Percentiles rank a stretch among this genome's conserved stretches.
These are phyloP conservation scores for Glaucomys volans DNA, from an alignment of 2,113 vertebrate species.

Conservation along the genomic window DNA sequence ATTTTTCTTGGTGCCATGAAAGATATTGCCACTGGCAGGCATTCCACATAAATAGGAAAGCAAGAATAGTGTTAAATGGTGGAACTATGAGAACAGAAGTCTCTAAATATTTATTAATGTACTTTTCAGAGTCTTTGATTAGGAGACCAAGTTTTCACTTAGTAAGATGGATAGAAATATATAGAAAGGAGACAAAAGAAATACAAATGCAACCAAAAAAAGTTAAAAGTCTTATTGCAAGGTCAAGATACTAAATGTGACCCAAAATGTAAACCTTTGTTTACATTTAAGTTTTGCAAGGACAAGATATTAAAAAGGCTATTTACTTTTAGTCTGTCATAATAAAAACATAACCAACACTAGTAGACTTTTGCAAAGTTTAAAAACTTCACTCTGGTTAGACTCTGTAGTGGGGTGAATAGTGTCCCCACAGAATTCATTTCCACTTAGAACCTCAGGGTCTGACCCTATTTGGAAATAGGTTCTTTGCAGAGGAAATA, in stretches of 20 bases:
- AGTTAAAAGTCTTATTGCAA: background rate
- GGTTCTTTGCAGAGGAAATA: background rate
- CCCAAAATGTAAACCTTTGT: too few species aligned
- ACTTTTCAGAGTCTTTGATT: constrained; percentile 42
- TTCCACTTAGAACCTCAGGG: background rate
- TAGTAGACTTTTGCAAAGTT: background rate
- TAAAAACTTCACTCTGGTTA: background rate
- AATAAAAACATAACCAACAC: background rate
- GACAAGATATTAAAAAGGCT: background rate
- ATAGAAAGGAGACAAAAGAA: background rate
- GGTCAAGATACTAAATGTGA: background rate
- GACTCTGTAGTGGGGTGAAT: background rate
- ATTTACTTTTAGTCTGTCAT: background rate
- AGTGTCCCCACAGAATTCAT: background rate
- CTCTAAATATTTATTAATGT: constrained; percentile 49
- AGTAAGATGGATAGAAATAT: background rate
- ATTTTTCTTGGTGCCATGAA: constrained; percentile 62
- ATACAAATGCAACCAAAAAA: background rate
- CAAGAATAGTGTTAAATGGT: constrained; percentile 47
- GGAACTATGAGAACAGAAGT: constrained; percentile 5
- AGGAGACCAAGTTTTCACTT: background rate
- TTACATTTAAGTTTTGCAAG: background rate
- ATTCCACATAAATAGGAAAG: constrained; percentile 7
- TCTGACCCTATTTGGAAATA: background rate
- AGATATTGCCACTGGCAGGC: constrained; percentile 61